Evolutionary conservation across 2,113 vertebrate genomes (phyloP).

Genomic region (Thunnus maccoyii): DNA sequence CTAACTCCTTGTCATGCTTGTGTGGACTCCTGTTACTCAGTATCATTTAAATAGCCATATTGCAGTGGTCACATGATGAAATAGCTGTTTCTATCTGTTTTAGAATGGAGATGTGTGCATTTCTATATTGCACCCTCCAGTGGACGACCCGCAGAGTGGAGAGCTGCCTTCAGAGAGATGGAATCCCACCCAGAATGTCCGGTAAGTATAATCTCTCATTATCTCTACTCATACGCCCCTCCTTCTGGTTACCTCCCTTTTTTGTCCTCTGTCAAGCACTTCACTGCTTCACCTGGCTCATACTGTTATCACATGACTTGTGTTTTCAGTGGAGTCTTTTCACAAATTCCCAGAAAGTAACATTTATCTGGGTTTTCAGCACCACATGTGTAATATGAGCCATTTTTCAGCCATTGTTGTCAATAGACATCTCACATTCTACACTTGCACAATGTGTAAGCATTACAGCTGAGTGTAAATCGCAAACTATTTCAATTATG

Average conservation of each 20-base stretch:
- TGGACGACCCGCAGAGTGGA: constrained; percentile 97
- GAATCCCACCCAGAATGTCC: constrained; percentile 98
- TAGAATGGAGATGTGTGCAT: constrained; percentile 98
- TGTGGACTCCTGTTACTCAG: neutral
- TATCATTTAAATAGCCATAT: neutral
- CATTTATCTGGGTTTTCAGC: neutral
- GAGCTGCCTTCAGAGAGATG: constrained; percentile 97
- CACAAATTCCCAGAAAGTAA: constrained; percentile 28
- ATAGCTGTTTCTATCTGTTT: constrained; percentile 9
- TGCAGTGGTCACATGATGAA: neutral
- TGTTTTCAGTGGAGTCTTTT: constrained; percentile 27
- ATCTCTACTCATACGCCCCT: constrained; percentile 13
- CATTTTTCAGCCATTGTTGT: neutral
- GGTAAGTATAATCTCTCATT: constrained; percentile 82
- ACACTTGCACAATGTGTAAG: neutral
- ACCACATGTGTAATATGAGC: constrained; percentile 15
- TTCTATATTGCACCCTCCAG: constrained; percentile 96
- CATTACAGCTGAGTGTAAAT: neutral
- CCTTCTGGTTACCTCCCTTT: constrained; percentile 14
- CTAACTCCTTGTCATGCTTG: neutral
- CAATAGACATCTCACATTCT: too few relatives aligned
- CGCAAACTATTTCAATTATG: neutral
- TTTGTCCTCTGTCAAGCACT: constrained; percentile 19
- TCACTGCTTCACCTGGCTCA: constrained; percentile 19
- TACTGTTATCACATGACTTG: constrained; percentile 46